Conservation (phyloP, 2,888 invertebrate species). For the Dolichomitus sp. region DNA sequence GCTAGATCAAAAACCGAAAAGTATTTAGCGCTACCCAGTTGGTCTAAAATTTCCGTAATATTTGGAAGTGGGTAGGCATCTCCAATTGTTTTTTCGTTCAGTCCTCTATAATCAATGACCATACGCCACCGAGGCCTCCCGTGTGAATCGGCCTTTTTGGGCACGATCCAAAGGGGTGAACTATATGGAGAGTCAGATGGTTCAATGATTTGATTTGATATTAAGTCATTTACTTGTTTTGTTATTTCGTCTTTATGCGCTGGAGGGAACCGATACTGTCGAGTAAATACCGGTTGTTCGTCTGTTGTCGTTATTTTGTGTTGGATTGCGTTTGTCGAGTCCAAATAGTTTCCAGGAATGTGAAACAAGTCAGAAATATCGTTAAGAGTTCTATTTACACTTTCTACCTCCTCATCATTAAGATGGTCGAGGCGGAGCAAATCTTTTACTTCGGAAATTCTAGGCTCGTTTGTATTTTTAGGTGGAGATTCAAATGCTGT, state of each 20-base stretch:
- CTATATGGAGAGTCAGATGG: background rate
- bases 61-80: constrained; percentile 73
- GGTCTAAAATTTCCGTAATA: constrained; percentile 75
- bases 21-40: constrained; percentile 70
- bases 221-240: background rate
- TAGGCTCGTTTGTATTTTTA: background rate
- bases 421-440: constrained; percentile 4
- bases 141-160: constrained; percentile 20
- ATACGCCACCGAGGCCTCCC: constrained; percentile 27
- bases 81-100: constrained; percentile 34
- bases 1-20: constrained; percentile 55
- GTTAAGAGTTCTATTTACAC: background rate
- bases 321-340: background rate
- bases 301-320: background rate
- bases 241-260: background rate
- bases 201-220: background rate
- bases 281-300: too few species aligned
- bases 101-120: constrained; percentile 8
- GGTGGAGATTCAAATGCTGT: background rate
- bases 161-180: constrained; percentile 29
- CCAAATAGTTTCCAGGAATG: background rate
- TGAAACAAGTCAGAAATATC: too few species aligned
- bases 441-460: too few species aligned
- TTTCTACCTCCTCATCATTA: background rate
- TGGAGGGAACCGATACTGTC: background rate